These are phyloP conservation scores for Sebastes fasciatus DNA, from an alignment of 2,113 vertebrate species.

Conservation along the genomic window DNA sequence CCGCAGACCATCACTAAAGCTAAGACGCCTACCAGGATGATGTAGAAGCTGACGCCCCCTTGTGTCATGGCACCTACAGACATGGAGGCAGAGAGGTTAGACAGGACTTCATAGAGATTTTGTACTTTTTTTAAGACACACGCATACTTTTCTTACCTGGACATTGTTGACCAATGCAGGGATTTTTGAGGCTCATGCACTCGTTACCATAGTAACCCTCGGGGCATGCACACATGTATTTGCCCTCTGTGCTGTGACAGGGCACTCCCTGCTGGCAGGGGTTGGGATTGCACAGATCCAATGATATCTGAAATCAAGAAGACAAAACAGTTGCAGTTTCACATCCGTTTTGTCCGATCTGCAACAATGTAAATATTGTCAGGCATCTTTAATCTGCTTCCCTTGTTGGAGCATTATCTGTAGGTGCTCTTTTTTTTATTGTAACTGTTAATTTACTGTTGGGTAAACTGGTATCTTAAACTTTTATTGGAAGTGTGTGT, in stretches of 20 bases:
- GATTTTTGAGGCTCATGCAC: slow-evolving; percentile 77
- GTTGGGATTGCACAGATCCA: slow-evolving; percentile 83
- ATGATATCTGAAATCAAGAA: slow-evolving; percentile 56
- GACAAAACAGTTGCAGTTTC: not conserved
- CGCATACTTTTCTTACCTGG: slow-evolving; percentile 69
- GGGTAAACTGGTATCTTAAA: not conserved
- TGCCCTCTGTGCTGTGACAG: slow-evolving; percentile 77
- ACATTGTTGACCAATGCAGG: slow-evolving; percentile 83
- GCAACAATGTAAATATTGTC: not conserved
- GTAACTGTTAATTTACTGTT: not conserved
- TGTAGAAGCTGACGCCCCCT: slow-evolving; percentile 77
- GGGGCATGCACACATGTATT: slow-evolving; percentile 80
- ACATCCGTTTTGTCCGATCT: not conserved
- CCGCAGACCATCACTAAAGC: slow-evolving; percentile 75
- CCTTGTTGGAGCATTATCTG: not conserved
- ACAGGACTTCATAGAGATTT: not conserved
- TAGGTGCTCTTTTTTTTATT: not conserved
- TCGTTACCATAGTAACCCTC: slow-evolving; percentile 81
- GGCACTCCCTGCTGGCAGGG: slow-evolving; percentile 80
- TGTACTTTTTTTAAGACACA: not conserved
- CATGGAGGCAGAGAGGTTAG: not conserved
- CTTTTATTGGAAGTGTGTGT: no score
- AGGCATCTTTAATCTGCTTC: not conserved
- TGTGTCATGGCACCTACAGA: slow-evolving; percentile 69
- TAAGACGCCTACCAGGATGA: slow-evolving; percentile 80